Percentiles rank a stretch among this genome's conserved stretches.
Evolutionary conservation across 2,888 invertebrate species (phyloP).

Genomic region (Eupithecia tripunctaria): DNA sequence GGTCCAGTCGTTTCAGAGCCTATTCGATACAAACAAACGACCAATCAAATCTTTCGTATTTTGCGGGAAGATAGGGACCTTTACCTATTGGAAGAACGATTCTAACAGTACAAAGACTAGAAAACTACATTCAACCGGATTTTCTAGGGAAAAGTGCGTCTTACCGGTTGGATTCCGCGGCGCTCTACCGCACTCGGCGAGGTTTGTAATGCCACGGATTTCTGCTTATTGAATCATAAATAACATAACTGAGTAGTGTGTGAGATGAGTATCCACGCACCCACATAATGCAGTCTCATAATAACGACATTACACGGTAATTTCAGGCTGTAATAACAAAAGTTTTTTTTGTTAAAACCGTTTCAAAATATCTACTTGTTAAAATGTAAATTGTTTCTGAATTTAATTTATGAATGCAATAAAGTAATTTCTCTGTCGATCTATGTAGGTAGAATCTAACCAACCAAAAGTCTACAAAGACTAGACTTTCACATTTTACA

Average conservation of each 20-base stretch:
- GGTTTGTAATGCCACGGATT: constrained; percentile 40
- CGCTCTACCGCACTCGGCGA: constrained; percentile 28
- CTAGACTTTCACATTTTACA: too few relatives aligned
- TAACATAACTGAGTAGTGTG: constrained; percentile 49
- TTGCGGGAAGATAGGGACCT: not conserved
- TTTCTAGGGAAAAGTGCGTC: constrained; percentile 31
- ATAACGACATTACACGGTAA: constrained; percentile 31
- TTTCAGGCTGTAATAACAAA: not conserved
- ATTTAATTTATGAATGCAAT: too few relatives aligned
- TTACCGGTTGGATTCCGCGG: constrained; percentile 26
- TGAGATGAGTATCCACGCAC: constrained; percentile 27
- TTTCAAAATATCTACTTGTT: too few relatives aligned
- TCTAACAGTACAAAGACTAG: not conserved
- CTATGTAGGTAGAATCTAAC: too few relatives aligned
- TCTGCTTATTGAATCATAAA: constrained; percentile 50
- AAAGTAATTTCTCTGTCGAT: too few relatives aligned
- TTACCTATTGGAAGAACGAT: not conserved
- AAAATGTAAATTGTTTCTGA: too few relatives aligned
- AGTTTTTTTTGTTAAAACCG: not conserved
- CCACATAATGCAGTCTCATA: constrained; percentile 28
- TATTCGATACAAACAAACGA: too few relatives aligned
- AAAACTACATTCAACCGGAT: not conserved
- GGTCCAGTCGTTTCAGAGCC: too few relatives aligned
- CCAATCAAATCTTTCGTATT: too few relatives aligned
- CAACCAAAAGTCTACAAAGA: too few relatives aligned